Evolutionary conservation across 2,797 vertebrate genomes (phyloP).

Genomic region (Ctenopoma kingsleyae): DNA sequence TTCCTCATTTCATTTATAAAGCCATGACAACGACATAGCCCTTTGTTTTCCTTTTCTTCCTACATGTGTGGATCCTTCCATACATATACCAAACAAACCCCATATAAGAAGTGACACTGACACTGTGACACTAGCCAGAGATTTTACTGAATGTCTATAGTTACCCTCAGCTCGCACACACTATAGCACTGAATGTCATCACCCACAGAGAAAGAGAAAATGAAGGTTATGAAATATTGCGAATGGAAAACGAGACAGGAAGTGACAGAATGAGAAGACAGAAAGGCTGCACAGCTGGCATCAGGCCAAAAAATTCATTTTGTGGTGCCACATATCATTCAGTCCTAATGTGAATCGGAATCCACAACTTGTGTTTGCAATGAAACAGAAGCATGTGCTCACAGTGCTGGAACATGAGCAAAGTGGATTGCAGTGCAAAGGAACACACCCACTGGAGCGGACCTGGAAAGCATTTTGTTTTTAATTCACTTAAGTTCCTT

Average conservation of each 20-base stretch:
- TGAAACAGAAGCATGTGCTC: conserved; percentile 51
- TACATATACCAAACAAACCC: not conserved
- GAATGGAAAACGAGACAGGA: conserved; percentile 53
- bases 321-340: conserved; percentile 72
- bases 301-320: conserved; percentile 72
- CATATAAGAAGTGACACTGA: not conserved
- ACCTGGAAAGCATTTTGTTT: conserved; percentile 46
- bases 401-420: conserved; percentile 58
- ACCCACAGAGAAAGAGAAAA: conserved; percentile 11
- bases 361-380: conserved; percentile 55
- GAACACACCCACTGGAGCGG: conserved; percentile 30
- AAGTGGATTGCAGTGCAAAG: conserved; percentile 47
- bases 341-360: conserved; percentile 57
- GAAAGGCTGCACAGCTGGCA: conserved; percentile 71
- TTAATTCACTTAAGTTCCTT: conserved; percentile 60
- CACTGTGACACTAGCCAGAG: not conserved
- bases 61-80: not conserved
- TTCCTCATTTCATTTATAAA: conserved; percentile 45
- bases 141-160: conserved; percentile 13
- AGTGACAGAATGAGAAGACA: conserved; percentile 58
- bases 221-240: conserved; percentile 49
- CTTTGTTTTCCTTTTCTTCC: not conserved
- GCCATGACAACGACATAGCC: conserved; percentile 3
- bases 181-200: conserved; percentile 34
- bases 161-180: conserved; percentile 17